Base-by-base conservation (phyloP, 2,888 invertebrate species). In the Drosophila mayaguana region DNA sequence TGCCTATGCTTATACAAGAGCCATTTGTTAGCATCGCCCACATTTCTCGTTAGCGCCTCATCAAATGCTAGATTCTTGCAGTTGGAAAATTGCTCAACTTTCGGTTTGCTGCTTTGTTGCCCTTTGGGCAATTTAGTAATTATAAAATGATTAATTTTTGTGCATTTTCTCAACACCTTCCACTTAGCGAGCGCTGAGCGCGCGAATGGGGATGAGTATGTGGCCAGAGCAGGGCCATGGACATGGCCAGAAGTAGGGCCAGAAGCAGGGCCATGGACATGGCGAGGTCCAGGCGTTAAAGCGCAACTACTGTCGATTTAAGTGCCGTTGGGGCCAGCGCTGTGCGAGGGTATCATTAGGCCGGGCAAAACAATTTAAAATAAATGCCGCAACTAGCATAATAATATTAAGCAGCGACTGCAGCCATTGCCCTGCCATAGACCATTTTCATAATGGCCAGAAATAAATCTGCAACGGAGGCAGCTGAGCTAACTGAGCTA, bases 121-220 rank as follows among this genome's bases (percentile, higher is more conserved):
- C 40, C 76, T 63, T 45, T 53, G 65, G 74, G 76, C 90, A 91
- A 89, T 91, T 90, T 91, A 82, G 89, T 89, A 91, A 91, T 91
- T 91, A 91, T 88, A 84, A 81, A 85, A 87, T 87, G 90, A 91
- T 90, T 90, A 88, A 91, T 91, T 78, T 80, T 83, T 76, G 88
- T 78, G 63, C 88, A 89, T 84, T 86, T 89, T 87, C 80, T 88
- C 84, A 88, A 84, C 89, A 84, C 89, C 87, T 83, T 84, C 87
- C 89, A 86, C 77, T 88, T 85, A 83, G 70, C 81, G 20, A 18
- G 48, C 9, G 25, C 46, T 20, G 36, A 36, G 36, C 36, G 16
- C 36, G 36, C 36, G 36, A 36, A 14, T 40, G 38, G 22, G 56
- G 18, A 16, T 2, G 45, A 40, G 38, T 5, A 16, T 6, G 6